A percentile compares a stretch with the other conserved stretches of the same genome.
These are phyloP conservation scores for Rhinella marina DNA, from an alignment of 2,797 vertebrate genomes.

Conservation along the genomic window DNA sequence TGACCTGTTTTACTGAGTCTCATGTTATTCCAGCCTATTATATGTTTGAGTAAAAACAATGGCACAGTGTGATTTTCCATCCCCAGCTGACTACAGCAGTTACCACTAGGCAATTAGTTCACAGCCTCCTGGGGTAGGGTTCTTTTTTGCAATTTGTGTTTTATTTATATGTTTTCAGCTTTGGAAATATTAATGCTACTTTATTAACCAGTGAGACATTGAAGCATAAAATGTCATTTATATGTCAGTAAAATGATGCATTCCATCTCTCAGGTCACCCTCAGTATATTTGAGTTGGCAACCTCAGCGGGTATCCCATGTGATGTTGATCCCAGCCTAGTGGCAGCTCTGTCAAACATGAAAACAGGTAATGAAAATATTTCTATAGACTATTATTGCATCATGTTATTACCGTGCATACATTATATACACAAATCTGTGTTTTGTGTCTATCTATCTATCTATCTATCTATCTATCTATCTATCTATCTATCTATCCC, in stretches of 20 bases:
- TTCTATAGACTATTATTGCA: background rate
- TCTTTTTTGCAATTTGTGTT: constrained; percentile 20
- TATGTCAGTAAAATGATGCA: constrained; percentile 9
- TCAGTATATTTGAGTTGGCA: constrained; percentile 87
- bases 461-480: background rate
- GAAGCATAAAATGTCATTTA: constrained; percentile 11
- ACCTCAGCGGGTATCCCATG: constrained; percentile 87
- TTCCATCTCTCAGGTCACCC: constrained; percentile 77
- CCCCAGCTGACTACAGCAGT: constrained; percentile 28
- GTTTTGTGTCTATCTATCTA: background rate
- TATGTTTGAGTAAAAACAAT: constrained; percentile 41
- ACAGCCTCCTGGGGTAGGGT: constrained; percentile 36
- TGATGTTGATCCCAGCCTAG: constrained; percentile 86
- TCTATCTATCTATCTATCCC: background rate
- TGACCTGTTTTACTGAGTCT: constrained; percentile 54
- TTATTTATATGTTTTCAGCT: constrained; percentile 37
- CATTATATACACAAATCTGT: background rate
- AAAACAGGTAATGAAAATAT: constrained; percentile 77
- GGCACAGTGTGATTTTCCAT: constrained; percentile 59
- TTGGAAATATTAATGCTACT: constrained; percentile 11
- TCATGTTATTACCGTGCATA: background rate
- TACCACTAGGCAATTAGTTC: constrained; percentile 33
- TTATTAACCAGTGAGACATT: background rate
- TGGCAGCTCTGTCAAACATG: constrained; percentile 79
- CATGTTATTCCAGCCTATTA: constrained; percentile 51